These are phyloP conservation scores for Botia kubotai DNA, from an alignment of 2,797 vertebrate species.

Conservation along the genomic window DNA sequence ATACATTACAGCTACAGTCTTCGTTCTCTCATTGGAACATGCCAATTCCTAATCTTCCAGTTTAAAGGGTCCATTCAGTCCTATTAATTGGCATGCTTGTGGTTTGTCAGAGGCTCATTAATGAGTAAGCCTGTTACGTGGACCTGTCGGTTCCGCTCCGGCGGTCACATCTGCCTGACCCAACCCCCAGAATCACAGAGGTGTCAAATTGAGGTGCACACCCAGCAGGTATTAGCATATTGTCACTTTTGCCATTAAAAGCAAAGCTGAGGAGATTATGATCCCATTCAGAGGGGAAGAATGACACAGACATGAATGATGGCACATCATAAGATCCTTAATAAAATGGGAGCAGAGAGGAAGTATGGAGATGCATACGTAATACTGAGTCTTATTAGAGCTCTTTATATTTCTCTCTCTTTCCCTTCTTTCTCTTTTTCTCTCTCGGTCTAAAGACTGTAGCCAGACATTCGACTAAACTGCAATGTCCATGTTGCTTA, in stretches of 20 bases:
- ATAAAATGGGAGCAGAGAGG: conserved; percentile 64
- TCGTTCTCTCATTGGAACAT: conserved; percentile 50
- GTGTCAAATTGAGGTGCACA: conserved; percentile 75
- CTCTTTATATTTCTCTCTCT: conserved; percentile 19
- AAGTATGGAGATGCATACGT: conserved; percentile 66
- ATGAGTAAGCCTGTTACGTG: conserved; percentile 74
- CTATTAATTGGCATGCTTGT: conserved; percentile 76
- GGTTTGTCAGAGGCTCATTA: conserved; percentile 80
- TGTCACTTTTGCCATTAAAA: conserved; percentile 81
- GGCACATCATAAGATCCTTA: conserved; percentile 71
- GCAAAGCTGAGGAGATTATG: conserved; percentile 77
- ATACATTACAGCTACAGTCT: conserved; percentile 54
- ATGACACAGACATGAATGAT: conserved; percentile 76
- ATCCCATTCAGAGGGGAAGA: conserved; percentile 75
- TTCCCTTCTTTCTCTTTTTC: not conserved
- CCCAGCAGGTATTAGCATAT: conserved; percentile 69
- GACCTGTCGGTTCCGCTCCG: conserved; percentile 73
- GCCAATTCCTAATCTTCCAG: conserved; percentile 67
- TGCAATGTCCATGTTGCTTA: not conserved
- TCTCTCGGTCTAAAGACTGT: conserved; percentile 5
- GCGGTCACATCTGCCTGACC: conserved; percentile 76
- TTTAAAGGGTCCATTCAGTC: conserved; percentile 70
- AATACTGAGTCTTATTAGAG: conserved; percentile 62
- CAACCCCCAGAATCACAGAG: conserved; percentile 75
- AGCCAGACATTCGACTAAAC: not conserved